Evolutionary conservation across 2,797 vertebrate species (phyloP), one percentile per base, ranked within the genome.

Genomic region (Bradypus variegatus): DNA sequence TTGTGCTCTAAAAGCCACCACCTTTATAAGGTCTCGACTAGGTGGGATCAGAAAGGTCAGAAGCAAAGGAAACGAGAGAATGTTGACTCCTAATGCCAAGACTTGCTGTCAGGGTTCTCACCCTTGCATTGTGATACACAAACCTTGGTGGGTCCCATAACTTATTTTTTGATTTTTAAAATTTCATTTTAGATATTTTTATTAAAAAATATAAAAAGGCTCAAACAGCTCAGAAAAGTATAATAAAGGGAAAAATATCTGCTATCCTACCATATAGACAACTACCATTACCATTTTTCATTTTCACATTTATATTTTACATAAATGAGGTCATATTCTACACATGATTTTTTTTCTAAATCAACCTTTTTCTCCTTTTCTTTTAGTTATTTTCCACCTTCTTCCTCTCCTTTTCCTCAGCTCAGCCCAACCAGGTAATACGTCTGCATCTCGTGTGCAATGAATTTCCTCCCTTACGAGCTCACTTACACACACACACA

Each of bases 41-140:
- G 23, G 27, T 23, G 10, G 62, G 58, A 38, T 53, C 65, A 13
- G 76, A 11, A 7, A 27, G 73, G 6, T 13, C 36, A 67, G 33
- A n/a, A 31, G 27, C 19, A 50, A 25, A 53, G 25, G 21, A 84
- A 36, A 33, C 16, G 1, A 77, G 72, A 23, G 5, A 23, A 41
- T 16, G 16, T 8, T 15, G 50, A 29, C 7, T 1, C 36, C 19
- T 6, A 10, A 7, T 25, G 31, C 36, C 15, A 7, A 23, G 8
- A 9, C 0, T 3, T 4, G 2, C 10, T 8, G 2, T 8, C 10
- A 6, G 6, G 12, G 3, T 2, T 19, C 1, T 1, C 8, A 50
- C 55, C n/a, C 4, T n/a, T 4, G 23, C 8, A 25, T 15, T 8
- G 2, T 12, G 62, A 6, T 27, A 7, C 48, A n/a, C 1, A 83